Evolutionary conservation across 2,113 vertebrate species (phyloP), one percentile per base, ranked within the genome.

Genomic region (Brienomyrus brachyistius): DNA sequence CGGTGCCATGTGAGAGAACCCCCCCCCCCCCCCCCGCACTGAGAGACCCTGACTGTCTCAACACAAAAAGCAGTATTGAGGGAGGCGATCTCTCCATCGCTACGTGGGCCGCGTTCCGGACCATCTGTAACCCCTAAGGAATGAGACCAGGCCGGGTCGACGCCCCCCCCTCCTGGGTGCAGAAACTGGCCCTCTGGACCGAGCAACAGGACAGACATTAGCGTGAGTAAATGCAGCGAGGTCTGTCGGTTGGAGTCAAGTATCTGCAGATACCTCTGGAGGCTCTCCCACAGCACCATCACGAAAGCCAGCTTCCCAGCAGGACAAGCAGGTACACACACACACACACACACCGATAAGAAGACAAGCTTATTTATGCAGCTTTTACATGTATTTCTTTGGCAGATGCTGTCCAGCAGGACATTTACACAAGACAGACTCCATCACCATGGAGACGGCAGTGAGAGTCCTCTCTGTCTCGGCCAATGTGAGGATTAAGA

Each of bases 31-130:
- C 35, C 80, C 7, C 43, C 21, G 31, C 77, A 82, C 77, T 35
- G 77, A 43, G 40, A 82, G 19, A 82, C 45, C 80, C 9, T 15
- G 35, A 8, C 70, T 77, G 31, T 86, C 45, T 86, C 45, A 86
- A 51, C 15, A 87, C 85, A 87, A 87, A 54, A 87, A 48, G n/a
- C 85, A 87, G 27, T 31, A 87, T 87, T 87, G 85, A 87, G 31
- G 23, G 51, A 52, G n/a, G 13, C 4, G 47, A 52, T 87, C 48
- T n/a, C 85, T 21, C 17, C 51, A 87, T 87, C 51, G 19, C 85
- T 87, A 87, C n/a, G 85, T 87, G 85, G 85, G 85, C 48, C 7
- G 48, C 13, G 31, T 87, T 54, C 85, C n/a, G 45, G 21, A 48
- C 84, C 23, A 9, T 52, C 84, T n/a, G 48, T 54, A 54, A 54